Evolutionary conservation across 1,140 invertebrate species (phyloP), one percentile per base, ranked within the genome.

Genomic region (Bombus affinis): DNA sequence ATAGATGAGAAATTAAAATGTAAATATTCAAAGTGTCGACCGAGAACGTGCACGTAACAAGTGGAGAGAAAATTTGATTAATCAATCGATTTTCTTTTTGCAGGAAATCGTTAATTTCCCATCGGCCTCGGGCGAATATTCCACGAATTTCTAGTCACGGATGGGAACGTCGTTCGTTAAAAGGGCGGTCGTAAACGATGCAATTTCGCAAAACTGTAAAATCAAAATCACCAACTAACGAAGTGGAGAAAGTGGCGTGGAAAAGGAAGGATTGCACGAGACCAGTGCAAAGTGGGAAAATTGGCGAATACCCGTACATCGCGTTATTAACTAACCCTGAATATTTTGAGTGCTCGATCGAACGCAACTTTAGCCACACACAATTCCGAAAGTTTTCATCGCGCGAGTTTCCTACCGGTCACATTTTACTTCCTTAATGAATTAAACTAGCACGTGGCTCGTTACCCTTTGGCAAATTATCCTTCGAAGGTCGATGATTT

Each of bases 271-370:
- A 35, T 22, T 65, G 53, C 32, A 59, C 79, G 71, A 32, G 22
- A 37, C 28, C 32, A 53, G 68, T 42, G 65, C 32, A 47, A 59
- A 79, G 39, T 68, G 66, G 32, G 35, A 47, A 86, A 86, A 83
- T 86, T 74, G 72, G 35, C 57, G 80, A 82, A 82, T 79, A 72
- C 25, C 37, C 35, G n/a, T 66, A 53, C 37, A 83, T 44, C n/a
- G 66, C 9, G 73, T 74, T 57, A 73, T 37, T 80, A 62, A 39
- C 37, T 71, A 81, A 74, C 66, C 62, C 35, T 57, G 68, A 78
- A 88, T 86, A 88, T 82, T 86, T 86, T 75, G 62, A 35, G 35
- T 47, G 35, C 68, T 39, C 53, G 74, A 82, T 53, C 73, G 74
- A 82, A 86, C 66, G 53, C 74, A 39, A 59, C 47, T 74, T 1